phyloP scores from a whole-genome alignment of 2,888 invertebrate species.

The Calliphora vomitoria region DNA sequence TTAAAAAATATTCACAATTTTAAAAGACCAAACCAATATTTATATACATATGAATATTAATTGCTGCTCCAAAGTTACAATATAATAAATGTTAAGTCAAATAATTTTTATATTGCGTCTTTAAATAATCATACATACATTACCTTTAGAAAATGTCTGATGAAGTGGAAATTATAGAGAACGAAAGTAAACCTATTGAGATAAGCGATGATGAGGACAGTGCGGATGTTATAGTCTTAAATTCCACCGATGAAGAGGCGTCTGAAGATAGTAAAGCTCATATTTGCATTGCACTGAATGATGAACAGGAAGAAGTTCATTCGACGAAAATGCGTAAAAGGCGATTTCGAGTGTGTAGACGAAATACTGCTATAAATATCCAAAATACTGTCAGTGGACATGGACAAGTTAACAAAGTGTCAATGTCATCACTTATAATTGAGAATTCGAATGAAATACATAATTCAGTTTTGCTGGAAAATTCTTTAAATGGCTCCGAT shows the following conservation, averaged over 20 bases:
- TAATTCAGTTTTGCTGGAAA: not conserved
- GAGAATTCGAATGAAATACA: not conserved
- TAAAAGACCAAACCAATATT: no score
- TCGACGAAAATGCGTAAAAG: not conserved
- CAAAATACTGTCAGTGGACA: not conserved
- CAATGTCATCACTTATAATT: not conserved
- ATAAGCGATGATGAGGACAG: conserved; percentile 43
- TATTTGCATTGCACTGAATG: not conserved
- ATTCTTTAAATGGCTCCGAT: not conserved
- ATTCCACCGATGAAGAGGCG: not conserved
- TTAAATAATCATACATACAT: not conserved
- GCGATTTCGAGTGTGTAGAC: not conserved
- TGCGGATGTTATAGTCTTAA: not conserved
- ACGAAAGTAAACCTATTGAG: not conserved
- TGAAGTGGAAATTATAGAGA: conserved; percentile 40
- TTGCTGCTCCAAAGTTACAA: not conserved
- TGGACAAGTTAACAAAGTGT: not conserved
- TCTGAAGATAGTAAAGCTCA: not conserved
- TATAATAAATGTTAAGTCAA: not conserved
- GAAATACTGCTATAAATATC: not conserved
- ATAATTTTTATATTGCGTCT: not conserved
- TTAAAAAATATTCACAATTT: no score
- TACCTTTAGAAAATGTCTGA: conserved; percentile 19
- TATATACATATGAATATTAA: no score
- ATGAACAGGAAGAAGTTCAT: not conserved